These are phyloP conservation scores for Coronaproctus castanopsis DNA, from an alignment of 2,888 invertebrate genomes.

Conservation along the genomic window DNA sequence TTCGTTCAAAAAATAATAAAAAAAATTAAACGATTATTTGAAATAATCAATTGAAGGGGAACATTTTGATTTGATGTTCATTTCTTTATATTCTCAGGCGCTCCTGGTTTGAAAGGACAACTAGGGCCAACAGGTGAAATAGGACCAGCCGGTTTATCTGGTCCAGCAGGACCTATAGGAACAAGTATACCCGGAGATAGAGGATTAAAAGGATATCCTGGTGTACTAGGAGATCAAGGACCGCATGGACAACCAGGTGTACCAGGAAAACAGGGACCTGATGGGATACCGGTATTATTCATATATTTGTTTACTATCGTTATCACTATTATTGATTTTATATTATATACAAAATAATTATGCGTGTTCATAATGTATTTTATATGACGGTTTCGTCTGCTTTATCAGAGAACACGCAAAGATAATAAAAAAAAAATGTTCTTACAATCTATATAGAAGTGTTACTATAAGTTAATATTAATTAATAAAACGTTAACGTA, in stretches of 20 bases:
- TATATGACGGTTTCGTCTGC: too few relatives aligned
- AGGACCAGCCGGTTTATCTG: constrained; percentile 32
- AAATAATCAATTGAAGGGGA: not conserved
- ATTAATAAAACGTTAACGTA: too few relatives aligned
- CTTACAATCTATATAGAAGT: too few relatives aligned
- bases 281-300: constrained; percentile 20
- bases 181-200: constrained; percentile 25
- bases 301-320: not conserved
- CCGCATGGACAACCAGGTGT: constrained; percentile 22
- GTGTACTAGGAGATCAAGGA: constrained; percentile 23
- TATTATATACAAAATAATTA: not conserved
- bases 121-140: constrained; percentile 30
- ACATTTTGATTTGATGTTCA: not conserved
- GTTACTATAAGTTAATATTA: too few relatives aligned
- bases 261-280: constrained; percentile 20
- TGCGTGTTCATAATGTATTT: too few relatives aligned
- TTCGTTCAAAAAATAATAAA: not conserved
- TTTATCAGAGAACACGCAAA: too few relatives aligned
- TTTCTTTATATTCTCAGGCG: constrained; percentile 13
- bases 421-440: too few relatives aligned
- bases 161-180: constrained; percentile 28
- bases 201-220: constrained; percentile 23
- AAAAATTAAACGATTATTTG: not conserved
- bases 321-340: too few relatives aligned
- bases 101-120: constrained; percentile 27